Evolutionary conservation across 1,140 invertebrate species (phyloP).

Genomic region (Drosophila orosa): DNA sequence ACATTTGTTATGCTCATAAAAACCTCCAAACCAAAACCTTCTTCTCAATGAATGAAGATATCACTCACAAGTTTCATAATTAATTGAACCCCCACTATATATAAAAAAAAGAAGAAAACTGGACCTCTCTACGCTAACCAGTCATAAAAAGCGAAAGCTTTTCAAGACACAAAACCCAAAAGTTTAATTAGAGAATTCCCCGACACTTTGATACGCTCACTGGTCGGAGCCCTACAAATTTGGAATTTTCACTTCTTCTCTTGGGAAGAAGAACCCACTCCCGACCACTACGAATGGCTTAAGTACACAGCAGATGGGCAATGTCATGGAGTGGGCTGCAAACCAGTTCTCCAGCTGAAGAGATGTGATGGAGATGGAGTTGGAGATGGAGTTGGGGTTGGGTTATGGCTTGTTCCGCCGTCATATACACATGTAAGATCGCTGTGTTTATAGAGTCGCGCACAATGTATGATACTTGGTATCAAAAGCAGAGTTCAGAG

Average conservation of each 20-base stretch:
- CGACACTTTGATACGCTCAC: constrained; percentile 61
- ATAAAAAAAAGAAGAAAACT: constrained; percentile 20
- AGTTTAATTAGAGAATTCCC: constrained; percentile 67
- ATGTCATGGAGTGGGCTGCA: constrained; percentile 31
- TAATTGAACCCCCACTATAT: constrained; percentile 26
- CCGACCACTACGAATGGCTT: constrained; percentile 30
- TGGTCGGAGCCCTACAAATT: constrained; percentile 48
- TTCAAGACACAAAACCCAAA: constrained; percentile 16
- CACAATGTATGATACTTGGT: constrained; percentile 53
- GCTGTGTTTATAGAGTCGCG: constrained; percentile 60
- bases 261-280: constrained; percentile 42
- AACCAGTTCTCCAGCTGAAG: constrained; percentile 58
- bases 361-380: constrained; percentile 15
- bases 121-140: constrained; percentile 32
- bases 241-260: constrained; percentile 61
- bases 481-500: constrained; percentile 61
- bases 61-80: constrained; percentile 33
- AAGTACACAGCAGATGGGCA: constrained; percentile 38
- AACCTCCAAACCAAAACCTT: background rate
- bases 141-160: constrained; percentile 67
- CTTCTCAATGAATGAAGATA: constrained; percentile 25
- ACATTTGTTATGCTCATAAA: constrained; percentile 21
- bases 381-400: constrained; percentile 9
- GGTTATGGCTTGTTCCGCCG: constrained; percentile 73
- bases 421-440: constrained; percentile 63